These are phyloP conservation scores for Ifrita kowaldi DNA, from an alignment of 2,113 vertebrate genomes.

Conservation along the genomic window DNA sequence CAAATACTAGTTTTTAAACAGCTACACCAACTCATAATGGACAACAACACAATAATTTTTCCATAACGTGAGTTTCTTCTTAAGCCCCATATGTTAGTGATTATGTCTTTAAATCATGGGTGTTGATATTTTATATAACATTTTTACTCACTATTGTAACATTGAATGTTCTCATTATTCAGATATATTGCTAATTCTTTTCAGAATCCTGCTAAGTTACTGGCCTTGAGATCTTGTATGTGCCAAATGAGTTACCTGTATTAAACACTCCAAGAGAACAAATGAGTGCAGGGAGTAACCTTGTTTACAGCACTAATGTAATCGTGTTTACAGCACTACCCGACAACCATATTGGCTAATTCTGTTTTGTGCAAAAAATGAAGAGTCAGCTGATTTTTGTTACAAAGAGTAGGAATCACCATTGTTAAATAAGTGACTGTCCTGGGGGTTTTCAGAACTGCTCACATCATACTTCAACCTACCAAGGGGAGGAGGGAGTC, in stretches of 20 bases:
- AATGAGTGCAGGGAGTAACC: not conserved
- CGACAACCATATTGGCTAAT: not conserved
- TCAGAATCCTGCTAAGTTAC: not conserved
- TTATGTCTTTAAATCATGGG: not conserved
- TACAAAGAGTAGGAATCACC: not conserved
- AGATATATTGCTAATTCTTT: not conserved
- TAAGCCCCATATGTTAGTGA: not conserved
- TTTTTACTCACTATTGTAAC: not conserved
- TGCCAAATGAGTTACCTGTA: not conserved
- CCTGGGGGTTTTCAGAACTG: conserved; percentile 26
- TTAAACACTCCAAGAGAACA: not conserved
- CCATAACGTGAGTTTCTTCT: not conserved
- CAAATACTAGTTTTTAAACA: not conserved
- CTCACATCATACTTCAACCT: conserved; percentile 37
- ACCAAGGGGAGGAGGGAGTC: conserved; percentile 8
- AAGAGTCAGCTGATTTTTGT: conserved; percentile 36
- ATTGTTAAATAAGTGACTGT: conserved; percentile 18
- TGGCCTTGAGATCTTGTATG: not conserved
- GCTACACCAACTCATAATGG: not conserved
- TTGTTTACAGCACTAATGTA: not conserved
- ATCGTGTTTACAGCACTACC: not conserved
- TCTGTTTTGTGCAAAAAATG: not conserved
- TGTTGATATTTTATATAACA: not conserved
- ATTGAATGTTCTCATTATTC: not conserved
- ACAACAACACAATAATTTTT: not conserved